Percentiles rank a stretch among this genome's conserved stretches.
phyloP scores from a whole-genome alignment of 2,113 vertebrate genomes.

The Sterna hirundo region DNA sequence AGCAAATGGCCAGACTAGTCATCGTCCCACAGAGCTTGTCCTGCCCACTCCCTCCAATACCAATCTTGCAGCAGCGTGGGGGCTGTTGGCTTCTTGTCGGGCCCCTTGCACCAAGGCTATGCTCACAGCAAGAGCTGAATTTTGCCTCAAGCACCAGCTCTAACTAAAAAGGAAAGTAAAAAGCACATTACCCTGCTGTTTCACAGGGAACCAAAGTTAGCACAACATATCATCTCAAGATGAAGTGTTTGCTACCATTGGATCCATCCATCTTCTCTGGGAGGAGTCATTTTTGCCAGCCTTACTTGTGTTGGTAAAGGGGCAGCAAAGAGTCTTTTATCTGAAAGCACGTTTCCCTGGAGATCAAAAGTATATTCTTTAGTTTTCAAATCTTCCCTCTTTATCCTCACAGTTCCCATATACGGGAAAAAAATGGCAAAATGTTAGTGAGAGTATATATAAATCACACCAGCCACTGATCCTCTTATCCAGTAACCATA shows the following conservation, averaged over 20 bases:
- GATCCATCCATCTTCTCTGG: background rate
- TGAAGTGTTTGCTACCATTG: background rate
- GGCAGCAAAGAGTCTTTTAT: slow-evolving; percentile 35
- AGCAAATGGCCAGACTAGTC: background rate
- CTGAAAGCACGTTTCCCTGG: background rate
- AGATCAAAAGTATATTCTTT: slow-evolving; percentile 48
- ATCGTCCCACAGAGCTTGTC: background rate
- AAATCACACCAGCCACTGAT: slow-evolving; percentile 55
- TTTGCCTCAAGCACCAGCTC: background rate
- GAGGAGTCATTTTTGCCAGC: slow-evolving; percentile 17
- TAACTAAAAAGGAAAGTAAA: slow-evolving; percentile 9
- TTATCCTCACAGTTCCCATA: slow-evolving; percentile 51
- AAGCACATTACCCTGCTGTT: background rate
- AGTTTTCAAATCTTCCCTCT: slow-evolving; percentile 58
- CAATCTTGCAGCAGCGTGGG: fast-evolving
- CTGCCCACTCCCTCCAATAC: background rate
- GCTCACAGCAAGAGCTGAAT: background rate
- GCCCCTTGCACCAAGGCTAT: fast-evolving
- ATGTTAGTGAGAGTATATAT: background rate
- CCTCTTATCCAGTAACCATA: slow-evolving; percentile 65
- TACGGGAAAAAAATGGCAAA: slow-evolving; percentile 32
- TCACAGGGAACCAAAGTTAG: background rate
- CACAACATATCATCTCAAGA: background rate
- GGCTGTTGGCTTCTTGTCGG: background rate
- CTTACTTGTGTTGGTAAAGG: slow-evolving; percentile 9